Conservation (phyloP, 2,888 invertebrate species). For the Heliconius ismenius region DNA sequence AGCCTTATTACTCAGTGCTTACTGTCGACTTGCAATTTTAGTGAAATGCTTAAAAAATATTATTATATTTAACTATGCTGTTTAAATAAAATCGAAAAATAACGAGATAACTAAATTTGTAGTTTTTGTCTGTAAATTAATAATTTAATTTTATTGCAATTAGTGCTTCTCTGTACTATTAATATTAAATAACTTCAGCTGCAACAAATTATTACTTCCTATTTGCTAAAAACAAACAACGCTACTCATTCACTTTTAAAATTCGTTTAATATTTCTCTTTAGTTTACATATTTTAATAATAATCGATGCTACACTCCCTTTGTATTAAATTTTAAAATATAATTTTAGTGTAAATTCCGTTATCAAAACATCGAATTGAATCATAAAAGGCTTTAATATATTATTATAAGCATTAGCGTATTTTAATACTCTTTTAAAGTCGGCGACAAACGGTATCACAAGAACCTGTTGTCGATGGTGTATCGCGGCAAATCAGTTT, state of each 20-base stretch:
- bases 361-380: slow-evolving; percentile 18
- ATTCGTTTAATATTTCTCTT: background rate
- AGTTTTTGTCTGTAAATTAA: background rate
- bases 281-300: background rate
- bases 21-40: background rate
- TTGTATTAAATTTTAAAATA: background rate
- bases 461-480: slow-evolving; percentile 49
- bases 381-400: slow-evolving; percentile 16
- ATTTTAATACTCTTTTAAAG: slow-evolving; percentile 33
- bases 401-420: slow-evolving; percentile 16
- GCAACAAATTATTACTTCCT: background rate
- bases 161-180: background rate
- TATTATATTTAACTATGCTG: background rate
- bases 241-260: background rate
- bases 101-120: background rate
- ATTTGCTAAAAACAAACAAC: background rate
- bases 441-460: slow-evolving; percentile 46
- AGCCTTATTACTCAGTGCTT: background rate
- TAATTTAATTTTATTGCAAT: background rate
- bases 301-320: background rate
- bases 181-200: background rate
- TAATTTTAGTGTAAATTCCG: slow-evolving; percentile 23
- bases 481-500: slow-evolving; percentile 68
- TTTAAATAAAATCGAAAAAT: background rate
- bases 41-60: background rate